Evolutionary conservation across 2,888 invertebrate species (phyloP), one percentile per base, ranked within the genome.

Genomic region (Allolobophora icterica): DNA sequence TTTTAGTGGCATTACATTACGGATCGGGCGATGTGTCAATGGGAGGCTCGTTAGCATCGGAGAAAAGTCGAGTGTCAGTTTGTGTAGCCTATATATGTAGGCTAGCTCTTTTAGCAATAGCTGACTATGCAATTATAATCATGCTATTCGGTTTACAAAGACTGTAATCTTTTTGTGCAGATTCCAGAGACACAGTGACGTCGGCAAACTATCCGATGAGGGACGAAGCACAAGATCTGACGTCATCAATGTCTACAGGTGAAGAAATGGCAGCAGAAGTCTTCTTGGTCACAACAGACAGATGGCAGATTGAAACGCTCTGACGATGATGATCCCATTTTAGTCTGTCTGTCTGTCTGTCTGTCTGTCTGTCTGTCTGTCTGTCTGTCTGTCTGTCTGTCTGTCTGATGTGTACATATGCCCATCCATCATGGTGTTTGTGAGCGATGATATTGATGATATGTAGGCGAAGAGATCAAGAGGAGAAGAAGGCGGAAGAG

Each of bases 161-260:
- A n/a, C n/a, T n/a, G n/a, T n/a, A n/a, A 38, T 38, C 4, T 8
- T 38, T 33, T 19, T 87, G 34, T 35, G 87, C 87, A 87, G 87
- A 87, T 38, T 30, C n/a, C 35, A 33, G 38, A 87, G 87, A 87
- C 87, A 38, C 38, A 4, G 87, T 87, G 35, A 87, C 87, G 38
- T 87, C 87, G 5, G 87, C 87, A 24, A 87, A 87, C 87, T 87
- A 35, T 17, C 87, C 87, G 15, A 87, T 87, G 87, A 87, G 87
- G 35, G 87, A 87, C 87, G 87, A 87, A 87, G 87, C 87, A 21
- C 35, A 87, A 24, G 87, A 34, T 21, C 11, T 87, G 87, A 87
- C 38, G 35, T 87, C 87, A 38, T 87, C 87, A 34, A 87, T 87
- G 87, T 87, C 87, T 35, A 87, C 87, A 87, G 87, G 87, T 87